Base-by-base conservation (phyloP, 1,140 invertebrate genomes). In the Drosophila orosa region DNA sequence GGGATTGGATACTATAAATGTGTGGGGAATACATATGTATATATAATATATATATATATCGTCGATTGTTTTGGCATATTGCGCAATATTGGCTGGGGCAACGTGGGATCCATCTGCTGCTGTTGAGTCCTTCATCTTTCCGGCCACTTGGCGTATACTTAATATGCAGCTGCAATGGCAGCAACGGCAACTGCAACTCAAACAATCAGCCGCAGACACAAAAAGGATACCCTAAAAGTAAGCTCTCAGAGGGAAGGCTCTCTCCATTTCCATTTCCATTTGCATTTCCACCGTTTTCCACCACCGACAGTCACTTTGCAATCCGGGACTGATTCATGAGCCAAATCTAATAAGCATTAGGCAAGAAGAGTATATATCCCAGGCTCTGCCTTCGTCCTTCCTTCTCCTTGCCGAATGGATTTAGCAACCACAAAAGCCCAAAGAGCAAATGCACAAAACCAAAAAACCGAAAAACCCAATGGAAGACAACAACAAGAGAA, bases 341-440 rank as follows among this genome's bases (percentile, higher is more conserved):
- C 79, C 75, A 83, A 89, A 86, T 87, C 83, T 86, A 86, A 86
- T 86, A 86, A 86, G 83, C 83, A 86, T 86, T 86, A 86, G 79
- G 75, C 83, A 62, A 39, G 39, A 59, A 29, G 50, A 75, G 65
- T 47, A 57, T 40, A 63, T 67, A 33, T 57, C 10, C 42, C 22
- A 29, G 54, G 12, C 13, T 35, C 7, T 35, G 24, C 15, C 33
- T 33, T 19, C 15, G 37, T 15, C 62, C 17, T 24, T 44, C 9
- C 13, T 25, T 42, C n/a, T 44, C n/a, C 19, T 33, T 25, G 47
- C 69, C 45, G 25, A 76, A 68, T 72, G 66, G 81, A 60, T 77
- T 63, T 63, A 29, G 45, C 22, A 47, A 72, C 78, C 61, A 47
- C 65, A 44, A 63, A 66, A 73, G 78, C 65, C 55, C 69, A 84